Percentiles rank a stretch among this genome's conserved stretches.
These are phyloP conservation scores for Aphrophora alni DNA, from an alignment of 2,888 invertebrate genomes.

Conservation along the genomic window DNA sequence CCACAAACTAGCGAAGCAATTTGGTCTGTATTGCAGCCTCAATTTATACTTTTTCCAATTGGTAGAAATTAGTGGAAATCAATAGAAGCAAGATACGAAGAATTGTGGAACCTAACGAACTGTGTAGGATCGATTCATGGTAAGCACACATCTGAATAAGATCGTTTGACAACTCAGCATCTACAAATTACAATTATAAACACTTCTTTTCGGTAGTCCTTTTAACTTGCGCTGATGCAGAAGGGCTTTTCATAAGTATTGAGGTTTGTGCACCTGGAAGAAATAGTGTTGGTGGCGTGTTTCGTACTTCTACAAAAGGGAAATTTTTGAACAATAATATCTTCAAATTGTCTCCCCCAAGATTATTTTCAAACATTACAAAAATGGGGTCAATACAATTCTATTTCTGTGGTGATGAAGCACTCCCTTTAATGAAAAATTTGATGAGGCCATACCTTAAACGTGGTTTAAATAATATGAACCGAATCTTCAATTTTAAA, in stretches of 20 bases:
- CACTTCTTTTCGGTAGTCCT: background rate
- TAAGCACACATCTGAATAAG: background rate
- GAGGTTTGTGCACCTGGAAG: background rate
- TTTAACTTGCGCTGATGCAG: background rate
- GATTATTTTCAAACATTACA: background rate
- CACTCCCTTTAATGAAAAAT: background rate
- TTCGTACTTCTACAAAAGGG: background rate
- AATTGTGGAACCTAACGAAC: background rate
- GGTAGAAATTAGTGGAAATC: background rate
- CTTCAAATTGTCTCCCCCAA: background rate
- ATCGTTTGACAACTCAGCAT: slow-evolving; percentile 3
- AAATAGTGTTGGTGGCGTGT: background rate
- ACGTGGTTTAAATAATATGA: slow-evolving; percentile 7
- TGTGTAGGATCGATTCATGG: background rate
- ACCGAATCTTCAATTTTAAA: background rate
- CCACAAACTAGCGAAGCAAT: background rate
- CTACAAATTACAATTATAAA: background rate
- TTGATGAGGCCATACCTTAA: background rate
- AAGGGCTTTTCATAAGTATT: slow-evolving; percentile 10
- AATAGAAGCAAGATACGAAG: background rate
- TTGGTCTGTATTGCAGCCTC: background rate
- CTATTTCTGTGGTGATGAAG: slow-evolving; percentile 12
- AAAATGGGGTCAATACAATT: background rate
- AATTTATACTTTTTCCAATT: background rate
- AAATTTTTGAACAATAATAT: background rate